phyloP scores from a whole-genome alignment of 2,113 vertebrate species.

The Heptranchias perlo region DNA sequence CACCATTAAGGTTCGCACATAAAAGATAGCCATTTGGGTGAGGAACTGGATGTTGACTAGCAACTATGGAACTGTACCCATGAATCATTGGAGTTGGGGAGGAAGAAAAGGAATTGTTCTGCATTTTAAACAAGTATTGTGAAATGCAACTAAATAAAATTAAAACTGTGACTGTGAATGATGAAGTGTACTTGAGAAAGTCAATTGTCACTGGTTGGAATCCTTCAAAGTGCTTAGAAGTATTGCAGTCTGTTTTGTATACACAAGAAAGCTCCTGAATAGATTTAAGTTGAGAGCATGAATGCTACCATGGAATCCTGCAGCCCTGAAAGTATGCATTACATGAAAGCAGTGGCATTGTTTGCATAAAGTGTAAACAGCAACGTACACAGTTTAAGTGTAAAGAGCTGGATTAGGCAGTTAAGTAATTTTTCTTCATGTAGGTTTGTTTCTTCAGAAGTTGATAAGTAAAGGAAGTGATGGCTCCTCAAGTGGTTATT shows the following conservation, averaged over 20 bases:
- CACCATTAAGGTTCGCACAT: background rate
- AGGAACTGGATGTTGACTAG: background rate
- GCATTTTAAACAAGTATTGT: background rate
- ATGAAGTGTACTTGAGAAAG: background rate
- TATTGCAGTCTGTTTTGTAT: constrained; percentile 16
- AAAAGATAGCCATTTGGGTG: background rate
- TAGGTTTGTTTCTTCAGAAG: constrained; percentile 55
- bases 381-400: constrained; percentile 43
- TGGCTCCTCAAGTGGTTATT: constrained; percentile 49
- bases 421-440: constrained; percentile 48
- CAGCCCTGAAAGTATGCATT: background rate
- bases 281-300: constrained; percentile 17
- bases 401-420: constrained; percentile 46
- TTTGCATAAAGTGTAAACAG: constrained; percentile 34
- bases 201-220: constrained; percentile 11
- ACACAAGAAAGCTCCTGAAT: constrained; percentile 26
- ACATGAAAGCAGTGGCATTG: constrained; percentile 35
- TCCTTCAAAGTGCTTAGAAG: constrained; percentile 1
- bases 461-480: constrained; percentile 51
- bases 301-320: constrained; percentile 22
- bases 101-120: background rate
- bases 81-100: background rate
- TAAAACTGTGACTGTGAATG: background rate
- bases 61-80: background rate
- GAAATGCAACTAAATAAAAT: background rate